Conservation (phyloP, 1,140 invertebrate genomes). For the Magallana angulata region DNA sequence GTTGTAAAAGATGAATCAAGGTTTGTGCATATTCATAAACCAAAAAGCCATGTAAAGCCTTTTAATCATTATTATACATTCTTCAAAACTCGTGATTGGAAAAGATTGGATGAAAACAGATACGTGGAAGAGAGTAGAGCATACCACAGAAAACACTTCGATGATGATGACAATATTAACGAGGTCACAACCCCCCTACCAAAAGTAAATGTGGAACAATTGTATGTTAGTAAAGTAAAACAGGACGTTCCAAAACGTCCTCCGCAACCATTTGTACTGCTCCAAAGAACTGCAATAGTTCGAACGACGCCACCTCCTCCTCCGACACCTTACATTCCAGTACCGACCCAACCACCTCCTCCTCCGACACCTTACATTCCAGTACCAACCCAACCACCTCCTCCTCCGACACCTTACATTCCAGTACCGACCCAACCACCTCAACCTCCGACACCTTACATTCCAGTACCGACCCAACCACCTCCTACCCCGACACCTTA, state of each 20-base stretch:
- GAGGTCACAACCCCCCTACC: neutral
- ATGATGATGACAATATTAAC: neutral
- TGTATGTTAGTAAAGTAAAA: neutral
- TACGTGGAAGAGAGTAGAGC: neutral
- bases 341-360: neutral
- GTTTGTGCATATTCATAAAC: neutral
- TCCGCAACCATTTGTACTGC: neutral
- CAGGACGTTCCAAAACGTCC: neutral
- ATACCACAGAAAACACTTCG: neutral
- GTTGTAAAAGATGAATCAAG: neutral
- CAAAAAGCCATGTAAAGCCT: neutral
- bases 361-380: neutral
- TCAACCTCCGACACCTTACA: neutral
- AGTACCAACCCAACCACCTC: neutral
- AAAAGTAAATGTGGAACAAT: neutral
- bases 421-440: neutral
- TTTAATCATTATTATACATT: neutral
- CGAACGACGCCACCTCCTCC: neutral
- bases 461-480: neutral
- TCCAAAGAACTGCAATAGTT: no score
- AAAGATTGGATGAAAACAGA: neutral
- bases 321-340: neutral
- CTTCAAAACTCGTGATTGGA: neutral
- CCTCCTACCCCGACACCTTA: neutral
- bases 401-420: neutral